Evolutionary conservation across 2,113 vertebrate species (phyloP), one percentile per base, ranked within the genome.

Genomic region (Coracopsis vasa): DNA sequence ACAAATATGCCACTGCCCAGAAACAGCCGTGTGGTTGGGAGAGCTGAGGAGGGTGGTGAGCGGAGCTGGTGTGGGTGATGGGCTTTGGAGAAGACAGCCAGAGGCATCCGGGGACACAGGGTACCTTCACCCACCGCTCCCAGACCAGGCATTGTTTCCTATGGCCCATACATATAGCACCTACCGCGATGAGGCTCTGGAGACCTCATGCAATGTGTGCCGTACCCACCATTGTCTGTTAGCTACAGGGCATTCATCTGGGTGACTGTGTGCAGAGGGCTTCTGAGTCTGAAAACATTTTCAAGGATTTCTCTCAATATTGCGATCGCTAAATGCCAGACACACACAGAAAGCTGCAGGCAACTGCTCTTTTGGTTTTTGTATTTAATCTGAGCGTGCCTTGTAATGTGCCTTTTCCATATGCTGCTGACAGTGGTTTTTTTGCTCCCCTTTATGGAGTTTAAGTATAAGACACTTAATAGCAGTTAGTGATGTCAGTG

Each of bases 401-500:
- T 80, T 75, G 81, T 94, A 61, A 27, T 47, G 41, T 90, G 96
- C 88, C 45, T 93, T 90, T 94, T 89, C 64, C 51, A 74, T 23
- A 1, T 5, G 10, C 84, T 98, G 97, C 98, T 98, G 98, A 98
- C 97, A 94, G 87, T 80, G 94, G 3, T 3, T 85, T 94, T 97
- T 97, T 95, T 94, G 31, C 86, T 95, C 93, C 71, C 70, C 94
- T 98, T 97, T 97, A 97, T 94, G 78, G 96, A 95, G 91, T 97
- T 89, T 94, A 94, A 97, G 97, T 94, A 94, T 95, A 95, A 93
- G 91, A 94, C 89, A 92, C 94, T 97, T 97, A 96, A 96, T 83
- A 96, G 97, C 94, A 93, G 97, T 97, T 94, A 96, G 97, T 92
- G 97, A 97, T 97, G 97, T 96, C 98, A 96, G 87, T 96, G 98